A percentile compares a stretch with the other conserved stretches of the same genome.
phyloP scores from a whole-genome alignment of 2,888 invertebrate species.

The Chalcosyrphus nemorum region DNA sequence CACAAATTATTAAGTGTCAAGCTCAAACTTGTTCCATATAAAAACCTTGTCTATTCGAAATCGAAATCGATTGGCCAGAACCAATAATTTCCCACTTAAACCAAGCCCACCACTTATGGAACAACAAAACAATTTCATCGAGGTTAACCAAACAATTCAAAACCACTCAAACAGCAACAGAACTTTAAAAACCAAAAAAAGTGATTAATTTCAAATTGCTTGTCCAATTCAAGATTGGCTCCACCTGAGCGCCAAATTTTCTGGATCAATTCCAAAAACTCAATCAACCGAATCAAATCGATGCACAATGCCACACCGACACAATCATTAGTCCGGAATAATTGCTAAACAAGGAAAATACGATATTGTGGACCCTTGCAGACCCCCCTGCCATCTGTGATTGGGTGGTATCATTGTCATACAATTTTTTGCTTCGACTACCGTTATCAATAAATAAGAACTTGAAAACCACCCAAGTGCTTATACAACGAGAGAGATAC shows the following conservation, averaged over 20 bases:
- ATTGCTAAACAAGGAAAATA: conserved; percentile 63
- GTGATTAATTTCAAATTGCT: conserved; percentile 56
- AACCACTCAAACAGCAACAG: background rate
- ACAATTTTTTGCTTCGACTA: conserved; percentile 30
- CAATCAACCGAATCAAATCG: conserved; percentile 68
- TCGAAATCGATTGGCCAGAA: conserved; percentile 35
- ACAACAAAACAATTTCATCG: conserved; percentile 33
- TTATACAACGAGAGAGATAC: too few relatives aligned
- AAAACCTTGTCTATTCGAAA: too few relatives aligned
- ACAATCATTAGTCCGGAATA: conserved; percentile 65
- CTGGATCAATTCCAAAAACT: conserved; percentile 63
- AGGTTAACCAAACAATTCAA: conserved; percentile 46
- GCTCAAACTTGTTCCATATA: too few relatives aligned
- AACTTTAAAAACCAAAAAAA: conserved; percentile 29
- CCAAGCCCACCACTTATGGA: conserved; percentile 28
- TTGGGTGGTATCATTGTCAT: conserved; percentile 23
- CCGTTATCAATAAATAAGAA: conserved; percentile 71
- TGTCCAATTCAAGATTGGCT: conserved; percentile 25
- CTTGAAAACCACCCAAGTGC: conserved; percentile 62
- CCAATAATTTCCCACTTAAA: conserved; percentile 19
- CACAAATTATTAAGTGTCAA: too few relatives aligned
- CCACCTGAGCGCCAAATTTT: conserved; percentile 57
- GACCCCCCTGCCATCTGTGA: background rate
- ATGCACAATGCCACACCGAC: conserved; percentile 38
- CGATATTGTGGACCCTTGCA: conserved; percentile 14